phyloP scores from a whole-genome alignment of 2,797 vertebrate genomes.

The Sciaenops ocellatus region DNA sequence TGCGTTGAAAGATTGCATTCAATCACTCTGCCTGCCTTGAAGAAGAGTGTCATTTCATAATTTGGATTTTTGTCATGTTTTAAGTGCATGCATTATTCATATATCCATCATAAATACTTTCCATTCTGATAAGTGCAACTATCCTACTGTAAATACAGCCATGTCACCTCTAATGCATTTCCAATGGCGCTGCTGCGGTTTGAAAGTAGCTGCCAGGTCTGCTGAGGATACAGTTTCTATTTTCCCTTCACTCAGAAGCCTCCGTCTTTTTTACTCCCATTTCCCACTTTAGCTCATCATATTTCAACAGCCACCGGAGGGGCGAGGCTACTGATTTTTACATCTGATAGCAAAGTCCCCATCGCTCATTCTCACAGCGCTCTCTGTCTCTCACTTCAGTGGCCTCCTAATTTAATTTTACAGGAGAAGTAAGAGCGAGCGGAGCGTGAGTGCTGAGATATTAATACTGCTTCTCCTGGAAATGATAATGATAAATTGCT shows the following conservation, averaged over 20 bases:
- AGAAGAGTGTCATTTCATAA: constrained; percentile 30
- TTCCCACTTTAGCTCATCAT: constrained; percentile 77
- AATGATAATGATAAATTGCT: constrained; percentile 74
- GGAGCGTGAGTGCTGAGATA: constrained; percentile 68
- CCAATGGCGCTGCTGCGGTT: constrained; percentile 51
- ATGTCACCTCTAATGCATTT: constrained; percentile 66
- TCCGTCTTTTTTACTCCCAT: constrained; percentile 53
- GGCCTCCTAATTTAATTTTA: constrained; percentile 78
- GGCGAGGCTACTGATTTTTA: constrained; percentile 72
- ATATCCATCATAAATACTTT: constrained; percentile 55
- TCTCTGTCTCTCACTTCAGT: constrained; percentile 71
- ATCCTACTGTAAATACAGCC: constrained; percentile 60
- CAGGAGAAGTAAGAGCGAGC: constrained; percentile 67
- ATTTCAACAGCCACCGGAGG: constrained; percentile 73
- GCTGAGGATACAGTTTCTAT: constrained; percentile 68
- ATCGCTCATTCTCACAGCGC: constrained; percentile 70
- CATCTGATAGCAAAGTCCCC: constrained; percentile 75
- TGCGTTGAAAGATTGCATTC: constrained; percentile 29
- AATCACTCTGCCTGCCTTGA: constrained; percentile 17
- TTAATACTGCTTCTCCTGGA: constrained; percentile 72
- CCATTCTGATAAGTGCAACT: constrained; percentile 55
- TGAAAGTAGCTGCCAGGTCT: constrained; percentile 59
- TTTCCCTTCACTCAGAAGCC: constrained; percentile 61
- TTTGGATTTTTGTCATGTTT: constrained; percentile 43
- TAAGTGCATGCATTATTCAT: constrained; percentile 63